Conservation (phyloP, 2,888 invertebrate genomes). For the Melinopterus prodromus region DNA sequence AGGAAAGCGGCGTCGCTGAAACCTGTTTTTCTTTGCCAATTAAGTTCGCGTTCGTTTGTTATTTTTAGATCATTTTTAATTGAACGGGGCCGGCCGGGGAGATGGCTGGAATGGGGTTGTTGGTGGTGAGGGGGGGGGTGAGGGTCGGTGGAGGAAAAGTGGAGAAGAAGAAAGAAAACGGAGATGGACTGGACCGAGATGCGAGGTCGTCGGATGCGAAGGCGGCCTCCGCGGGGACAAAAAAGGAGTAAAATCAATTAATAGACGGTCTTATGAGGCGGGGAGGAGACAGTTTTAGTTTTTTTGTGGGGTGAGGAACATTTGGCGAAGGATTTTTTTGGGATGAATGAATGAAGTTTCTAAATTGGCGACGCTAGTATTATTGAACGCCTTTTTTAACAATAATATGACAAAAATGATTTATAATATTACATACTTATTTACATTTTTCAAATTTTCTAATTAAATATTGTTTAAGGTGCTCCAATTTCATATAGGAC, state of each 20-base stretch:
- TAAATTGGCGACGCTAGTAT: no score
- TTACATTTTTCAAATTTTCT: no score
- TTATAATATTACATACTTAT: no score
- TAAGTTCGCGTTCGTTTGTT: conserved; percentile 59
- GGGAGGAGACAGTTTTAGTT: neutral
- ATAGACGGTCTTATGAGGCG: neutral
- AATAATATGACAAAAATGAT: no score
- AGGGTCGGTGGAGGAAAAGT: conserved; percentile 12
- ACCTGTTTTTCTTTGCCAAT: conserved; percentile 59
- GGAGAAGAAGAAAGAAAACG: neutral
- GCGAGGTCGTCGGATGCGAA: neutral
- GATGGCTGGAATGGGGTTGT: neutral
- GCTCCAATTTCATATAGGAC: no score
- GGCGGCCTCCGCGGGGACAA: neutral
- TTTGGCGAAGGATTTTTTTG: neutral
- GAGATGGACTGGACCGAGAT: conserved; percentile 16
- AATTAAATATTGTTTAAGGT: no score
- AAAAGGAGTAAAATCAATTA: conserved; percentile 20
- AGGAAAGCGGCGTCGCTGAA: conserved; percentile 22
- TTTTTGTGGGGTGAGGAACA: neutral
- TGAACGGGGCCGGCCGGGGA: conserved; percentile 44
- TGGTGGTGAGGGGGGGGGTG: conserved; percentile 10
- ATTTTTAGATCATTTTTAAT: conserved; percentile 61
- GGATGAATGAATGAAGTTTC: no score
- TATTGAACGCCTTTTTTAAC: no score